Evolutionary conservation across 2,888 invertebrate genomes (phyloP).

Genomic region (Drosophila anomelani): DNA sequence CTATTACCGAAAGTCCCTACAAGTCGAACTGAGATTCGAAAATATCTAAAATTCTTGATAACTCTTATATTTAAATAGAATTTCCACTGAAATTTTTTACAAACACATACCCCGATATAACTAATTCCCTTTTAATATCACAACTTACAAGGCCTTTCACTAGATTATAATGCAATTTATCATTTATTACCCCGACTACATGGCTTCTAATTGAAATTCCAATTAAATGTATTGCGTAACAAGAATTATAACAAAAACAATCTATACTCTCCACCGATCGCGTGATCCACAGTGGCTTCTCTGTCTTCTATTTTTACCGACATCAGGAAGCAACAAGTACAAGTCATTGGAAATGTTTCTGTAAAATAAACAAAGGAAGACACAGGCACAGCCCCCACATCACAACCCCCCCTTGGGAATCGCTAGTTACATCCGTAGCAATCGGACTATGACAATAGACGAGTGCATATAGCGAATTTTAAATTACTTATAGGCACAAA

Average conservation of each 20-base stretch:
- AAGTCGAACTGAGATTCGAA: not conserved
- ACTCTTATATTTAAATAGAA: not conserved
- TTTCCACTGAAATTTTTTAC: too few relatives aligned
- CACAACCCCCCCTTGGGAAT: conserved; percentile 1
- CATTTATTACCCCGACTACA: conserved; percentile 5
- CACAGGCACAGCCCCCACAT: conserved; percentile 24
- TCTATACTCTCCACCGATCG: conserved; percentile 13
- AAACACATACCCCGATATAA: not conserved
- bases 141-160: not conserved
- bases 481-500: conserved; percentile 55
- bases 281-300: conserved; percentile 24
- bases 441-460: conserved; percentile 41
- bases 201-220: conserved; percentile 19
- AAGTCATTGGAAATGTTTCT: conserved; percentile 35
- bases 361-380: conserved; percentile 38
- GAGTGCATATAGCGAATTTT: conserved; percentile 38
- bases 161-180: conserved; percentile 1
- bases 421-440: conserved; percentile 28
- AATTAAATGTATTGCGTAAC: conserved; percentile 19
- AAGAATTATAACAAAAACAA: conserved; percentile 2
- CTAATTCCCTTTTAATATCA: not conserved
- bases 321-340: conserved; percentile 36
- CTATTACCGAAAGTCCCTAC: not conserved
- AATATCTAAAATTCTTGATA: not conserved
- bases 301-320: conserved; percentile 23